These are phyloP conservation scores for Pantherophis guttatus DNA, from an alignment of 2,113 vertebrate genomes.

Conservation along the genomic window DNA sequence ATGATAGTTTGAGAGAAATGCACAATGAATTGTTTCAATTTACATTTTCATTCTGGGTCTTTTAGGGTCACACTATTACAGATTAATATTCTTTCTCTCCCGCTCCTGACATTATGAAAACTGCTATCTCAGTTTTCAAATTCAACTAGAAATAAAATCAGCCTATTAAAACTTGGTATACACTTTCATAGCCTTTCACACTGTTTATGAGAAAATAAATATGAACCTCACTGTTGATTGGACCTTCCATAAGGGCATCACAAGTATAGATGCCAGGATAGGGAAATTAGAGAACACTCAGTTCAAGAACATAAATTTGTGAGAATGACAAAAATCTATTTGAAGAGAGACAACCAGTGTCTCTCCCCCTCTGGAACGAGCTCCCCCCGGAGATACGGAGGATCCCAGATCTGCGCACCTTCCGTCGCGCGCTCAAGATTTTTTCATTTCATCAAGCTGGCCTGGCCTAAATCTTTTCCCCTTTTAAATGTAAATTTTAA, in stretches of 20 bases:
- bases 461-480: no score
- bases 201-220: not conserved
- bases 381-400: no score
- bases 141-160: not conserved
- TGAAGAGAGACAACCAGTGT: not conserved
- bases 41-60: constrained; percentile 6
- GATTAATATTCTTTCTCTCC: not conserved
- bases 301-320: not conserved
- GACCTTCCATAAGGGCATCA: not conserved
- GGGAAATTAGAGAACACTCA: not conserved
- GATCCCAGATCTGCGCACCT: no score
- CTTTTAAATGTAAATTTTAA: no score
- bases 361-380: no score
- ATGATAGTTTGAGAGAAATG: not conserved
- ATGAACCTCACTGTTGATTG: not conserved
- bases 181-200: not conserved
- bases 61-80: not conserved
- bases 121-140: not conserved
- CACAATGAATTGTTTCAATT: not conserved
- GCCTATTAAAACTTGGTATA: not conserved
- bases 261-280: not conserved
- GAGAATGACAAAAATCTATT: not conserved
- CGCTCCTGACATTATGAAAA: not conserved
- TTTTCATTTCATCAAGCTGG: no score
- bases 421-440: no score